These are phyloP conservation scores for Lamellibrachia satsuma DNA, from an alignment of 2,888 invertebrate genomes.

Conservation along the genomic window DNA sequence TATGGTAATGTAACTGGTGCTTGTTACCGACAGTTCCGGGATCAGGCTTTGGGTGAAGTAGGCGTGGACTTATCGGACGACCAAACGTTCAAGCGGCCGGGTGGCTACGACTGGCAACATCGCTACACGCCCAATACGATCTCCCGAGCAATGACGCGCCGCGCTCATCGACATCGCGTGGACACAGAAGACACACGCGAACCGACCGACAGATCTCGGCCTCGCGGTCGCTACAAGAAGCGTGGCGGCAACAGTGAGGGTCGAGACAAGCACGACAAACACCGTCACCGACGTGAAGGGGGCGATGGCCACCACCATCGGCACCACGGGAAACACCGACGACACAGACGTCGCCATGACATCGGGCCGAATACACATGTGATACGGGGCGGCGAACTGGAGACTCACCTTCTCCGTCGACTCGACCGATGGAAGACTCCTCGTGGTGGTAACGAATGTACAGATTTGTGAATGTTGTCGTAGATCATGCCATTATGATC, in stretches of 20 bases:
- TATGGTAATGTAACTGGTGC: not conserved
- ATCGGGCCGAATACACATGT: not conserved
- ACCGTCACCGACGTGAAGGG: not conserved
- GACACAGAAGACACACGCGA: not conserved
- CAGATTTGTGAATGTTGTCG: not conserved
- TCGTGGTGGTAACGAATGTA: not conserved
- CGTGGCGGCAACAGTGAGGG: not conserved
- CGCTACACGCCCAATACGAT: not conserved
- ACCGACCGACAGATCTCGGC: not conserved
- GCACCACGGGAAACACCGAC: not conserved
- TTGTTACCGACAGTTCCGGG: not conserved
- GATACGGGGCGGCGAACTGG: not conserved
- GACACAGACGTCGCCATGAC: not conserved
- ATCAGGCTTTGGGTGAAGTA: not conserved
- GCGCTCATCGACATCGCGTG: not conserved
- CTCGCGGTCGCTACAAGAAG: not conserved
- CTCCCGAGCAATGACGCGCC: not conserved
- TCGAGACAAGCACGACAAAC: not conserved
- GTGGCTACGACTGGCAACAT: not conserved
- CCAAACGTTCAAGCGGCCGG: not conserved
- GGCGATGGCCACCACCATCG: not conserved
- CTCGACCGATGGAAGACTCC: not conserved
- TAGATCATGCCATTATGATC: not conserved
- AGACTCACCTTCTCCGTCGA: not conserved
- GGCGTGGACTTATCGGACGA: not conserved